Evolutionary conservation across 1,140 invertebrate genomes (phyloP).

Genomic region (Platyscapa corneri): DNA sequence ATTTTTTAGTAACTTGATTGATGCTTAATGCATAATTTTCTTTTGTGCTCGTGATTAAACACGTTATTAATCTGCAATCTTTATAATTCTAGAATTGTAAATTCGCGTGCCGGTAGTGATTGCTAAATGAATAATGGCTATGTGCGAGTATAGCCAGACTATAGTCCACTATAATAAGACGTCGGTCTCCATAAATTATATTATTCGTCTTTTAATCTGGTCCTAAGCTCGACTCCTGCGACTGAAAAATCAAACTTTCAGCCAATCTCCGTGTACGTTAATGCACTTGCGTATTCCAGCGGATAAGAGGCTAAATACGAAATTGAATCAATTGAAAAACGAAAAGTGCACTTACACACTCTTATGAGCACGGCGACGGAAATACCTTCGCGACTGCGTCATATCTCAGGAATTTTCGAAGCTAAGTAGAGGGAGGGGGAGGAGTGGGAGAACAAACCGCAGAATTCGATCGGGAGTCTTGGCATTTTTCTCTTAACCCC

Average conservation of each 20-base stretch:
- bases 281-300: not conserved
- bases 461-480: slow-evolving; percentile 24
- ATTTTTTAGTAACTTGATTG: not conserved
- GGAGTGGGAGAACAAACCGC: slow-evolving; percentile 37
- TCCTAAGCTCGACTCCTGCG: not conserved
- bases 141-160: not conserved
- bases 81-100: too few species aligned
- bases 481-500: slow-evolving; percentile 52
- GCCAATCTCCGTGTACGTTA: not conserved
- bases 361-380: slow-evolving; percentile 59
- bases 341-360: not conserved
- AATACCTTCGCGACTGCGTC: slow-evolving; percentile 71
- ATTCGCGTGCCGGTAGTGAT: too few species aligned
- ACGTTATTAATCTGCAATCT: too few species aligned
- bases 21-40: not conserved
- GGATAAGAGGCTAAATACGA: not conserved
- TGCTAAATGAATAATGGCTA: too few species aligned
- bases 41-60: too few species aligned
- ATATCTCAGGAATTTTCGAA: slow-evolving; percentile 69
- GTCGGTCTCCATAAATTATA: not conserved
- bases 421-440: slow-evolving; percentile 46
- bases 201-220: not conserved
- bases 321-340: not conserved
- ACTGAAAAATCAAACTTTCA: not conserved
- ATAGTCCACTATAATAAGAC: too few species aligned